Evolutionary conservation across 2,113 vertebrate species (phyloP), one percentile per base, ranked within the genome.

Genomic region (Cyprinodon tularosa): DNA sequence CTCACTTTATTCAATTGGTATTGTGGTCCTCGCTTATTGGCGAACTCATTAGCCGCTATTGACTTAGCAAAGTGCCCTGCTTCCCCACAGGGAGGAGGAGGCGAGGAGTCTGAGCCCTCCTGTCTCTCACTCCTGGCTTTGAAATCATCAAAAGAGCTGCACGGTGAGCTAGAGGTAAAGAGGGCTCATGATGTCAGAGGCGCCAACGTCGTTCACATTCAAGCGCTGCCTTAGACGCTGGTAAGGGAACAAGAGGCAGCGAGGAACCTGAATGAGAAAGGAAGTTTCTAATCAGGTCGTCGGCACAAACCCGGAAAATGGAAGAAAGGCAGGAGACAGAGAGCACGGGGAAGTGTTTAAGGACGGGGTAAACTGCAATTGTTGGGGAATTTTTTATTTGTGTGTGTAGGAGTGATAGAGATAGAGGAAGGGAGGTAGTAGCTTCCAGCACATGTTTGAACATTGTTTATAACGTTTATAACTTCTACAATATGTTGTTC

Each of bases 21-120:
- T 89, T 90, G 86, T 88, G 84, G 61, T 74, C 77, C 74, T 61
- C 1, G 39, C 83, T 80, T 80, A 86, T 79, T 45, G 38, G 71
- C 57, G 68, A 65, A 62, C 80, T 91, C 90, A 87, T 91, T 87
- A 91, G 83, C 80, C 0, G 66, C 90, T 89, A 91, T 91, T 93
- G 91, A 93, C 85, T 82, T 77, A 79, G 87, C 86, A 67, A 74
- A 86, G 88, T 57, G 61, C 15, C 48, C 13, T 66, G 82, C 85
- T 71, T 84, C 9, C 77, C 88, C 17, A 37, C 68, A 79, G 70
- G 81, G 73, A 29, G 29, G 29, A 29, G 29, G 29, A 29, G 29
- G 29, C 29, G 29, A 29, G 29, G 50, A 20, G 61, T 65, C 0
- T 68, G 37, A 74, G 72, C 76, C 17, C 57, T 72, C 78, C 72